Percentiles rank a stretch among this genome's conserved stretches.
These are phyloP conservation scores for Rhadinocentrus ornatus DNA, from an alignment of 2,797 vertebrate species.

Conservation along the genomic window DNA sequence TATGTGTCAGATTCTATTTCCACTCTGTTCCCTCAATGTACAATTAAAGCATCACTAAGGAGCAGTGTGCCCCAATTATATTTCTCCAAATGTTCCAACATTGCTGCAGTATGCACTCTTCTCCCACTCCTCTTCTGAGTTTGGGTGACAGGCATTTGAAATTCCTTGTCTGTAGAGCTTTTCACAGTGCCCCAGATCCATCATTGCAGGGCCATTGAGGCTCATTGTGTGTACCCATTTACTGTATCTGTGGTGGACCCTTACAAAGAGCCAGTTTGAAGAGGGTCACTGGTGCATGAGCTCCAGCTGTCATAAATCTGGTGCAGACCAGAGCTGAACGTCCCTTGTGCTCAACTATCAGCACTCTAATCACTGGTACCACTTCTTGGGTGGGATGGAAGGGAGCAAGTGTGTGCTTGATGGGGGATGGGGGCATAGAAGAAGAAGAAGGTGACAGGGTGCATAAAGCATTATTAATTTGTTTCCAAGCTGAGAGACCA, in stretches of 20 bases:
- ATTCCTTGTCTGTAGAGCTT: conserved; percentile 70
- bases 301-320: conserved; percentile 77
- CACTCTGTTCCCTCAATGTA: conserved; percentile 60
- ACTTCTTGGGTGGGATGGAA: conserved; percentile 63
- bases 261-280: conserved; percentile 73
- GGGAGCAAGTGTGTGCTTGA: conserved; percentile 22
- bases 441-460: conserved; percentile 19
- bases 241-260: conserved; percentile 69
- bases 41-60: conserved; percentile 67
- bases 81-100: conserved; percentile 58
- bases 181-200: conserved; percentile 76
- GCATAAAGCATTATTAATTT: conserved; percentile 60
- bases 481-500: conserved; percentile 60
- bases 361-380: conserved; percentile 69
- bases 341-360: conserved; percentile 75
- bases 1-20: conserved; percentile 63
- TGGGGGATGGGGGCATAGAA: conserved; percentile 30
- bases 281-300: conserved; percentile 76
- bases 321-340: conserved; percentile 60
- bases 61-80: conserved; percentile 65
- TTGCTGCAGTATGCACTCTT: conserved; percentile 29
- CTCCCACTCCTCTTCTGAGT: conserved; percentile 45
- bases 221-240: conserved; percentile 78
- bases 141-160: conserved; percentile 60
- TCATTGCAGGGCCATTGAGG: conserved; percentile 68